A percentile compares a stretch with the other conserved stretches of the same genome.
phyloP scores from a whole-genome alignment of 2,113 vertebrate species.

The Pipra filicauda region DNA sequence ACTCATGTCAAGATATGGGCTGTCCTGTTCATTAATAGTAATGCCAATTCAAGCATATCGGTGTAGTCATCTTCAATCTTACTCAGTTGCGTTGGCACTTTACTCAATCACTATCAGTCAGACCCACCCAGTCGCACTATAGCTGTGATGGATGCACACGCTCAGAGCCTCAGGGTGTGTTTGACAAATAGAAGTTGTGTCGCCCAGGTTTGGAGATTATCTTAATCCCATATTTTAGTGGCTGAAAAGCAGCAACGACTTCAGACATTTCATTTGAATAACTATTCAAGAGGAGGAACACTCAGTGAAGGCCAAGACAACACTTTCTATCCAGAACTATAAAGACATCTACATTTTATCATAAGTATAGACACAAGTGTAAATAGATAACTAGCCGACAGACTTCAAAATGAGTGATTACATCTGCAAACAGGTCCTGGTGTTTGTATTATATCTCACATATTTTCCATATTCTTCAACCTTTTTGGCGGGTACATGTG shows the following conservation, averaged over 20 bases:
- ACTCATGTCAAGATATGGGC: slow-evolving; percentile 53
- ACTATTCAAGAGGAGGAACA: background rate
- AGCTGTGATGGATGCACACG: background rate
- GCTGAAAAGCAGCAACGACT: background rate
- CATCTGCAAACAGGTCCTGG: background rate
- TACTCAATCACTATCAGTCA: slow-evolving; percentile 43
- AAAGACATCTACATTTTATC: background rate
- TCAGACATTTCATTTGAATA: background rate
- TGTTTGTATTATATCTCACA: background rate
- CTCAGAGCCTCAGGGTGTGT: background rate
- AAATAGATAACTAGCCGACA: background rate
- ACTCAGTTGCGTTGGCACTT: slow-evolving; percentile 38
- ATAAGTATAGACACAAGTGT: background rate
- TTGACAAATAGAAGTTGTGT: background rate
- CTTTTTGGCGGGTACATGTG: background rate
- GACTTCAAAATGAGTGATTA: background rate
- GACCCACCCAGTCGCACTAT: slow-evolving; percentile 33
- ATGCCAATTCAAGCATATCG: slow-evolving; percentile 39
- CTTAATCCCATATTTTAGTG: background rate
- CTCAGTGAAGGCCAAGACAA: background rate
- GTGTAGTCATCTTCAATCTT: slow-evolving; percentile 56
- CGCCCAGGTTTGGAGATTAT: background rate
- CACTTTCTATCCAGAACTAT: background rate
- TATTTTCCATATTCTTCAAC: background rate
- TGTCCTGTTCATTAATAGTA: slow-evolving; percentile 63